Conservation (phyloP, 2,888 invertebrate genomes). For the Dolomedes plantarius region DNA sequence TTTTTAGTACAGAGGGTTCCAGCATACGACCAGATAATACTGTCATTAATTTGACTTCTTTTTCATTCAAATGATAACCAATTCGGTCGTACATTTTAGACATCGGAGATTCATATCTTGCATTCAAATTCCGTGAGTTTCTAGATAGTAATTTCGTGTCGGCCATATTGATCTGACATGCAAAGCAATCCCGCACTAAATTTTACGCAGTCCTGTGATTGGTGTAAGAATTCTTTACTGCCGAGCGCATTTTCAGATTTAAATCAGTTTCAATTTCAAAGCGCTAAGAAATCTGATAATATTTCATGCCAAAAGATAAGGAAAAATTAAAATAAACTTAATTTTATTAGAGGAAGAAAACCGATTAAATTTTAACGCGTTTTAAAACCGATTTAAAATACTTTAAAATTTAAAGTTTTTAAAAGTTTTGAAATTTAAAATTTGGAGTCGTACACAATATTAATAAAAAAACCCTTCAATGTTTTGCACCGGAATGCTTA, state of each 20-base stretch:
- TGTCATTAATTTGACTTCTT: constrained; percentile 50
- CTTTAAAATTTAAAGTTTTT: constrained; percentile 66
- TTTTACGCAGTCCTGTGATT: constrained; percentile 46
- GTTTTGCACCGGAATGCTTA: not conserved
- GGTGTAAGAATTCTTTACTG: constrained; percentile 45
- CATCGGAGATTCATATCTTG: constrained; percentile 42
- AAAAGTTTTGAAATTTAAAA: constrained; percentile 56
- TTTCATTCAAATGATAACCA: constrained; percentile 52
- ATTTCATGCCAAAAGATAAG: no score
- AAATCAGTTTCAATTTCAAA: constrained; percentile 33
- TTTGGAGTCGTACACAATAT: not conserved
- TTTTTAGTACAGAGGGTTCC: constrained; percentile 31
- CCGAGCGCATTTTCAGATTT: constrained; percentile 46
- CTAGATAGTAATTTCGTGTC: constrained; percentile 32
- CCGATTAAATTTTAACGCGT: no score
- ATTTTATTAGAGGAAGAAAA: not conserved
- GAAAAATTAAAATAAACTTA: not conserved
- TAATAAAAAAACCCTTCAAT: no score
- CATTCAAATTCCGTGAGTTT: constrained; percentile 8
- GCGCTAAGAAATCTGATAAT: not conserved
- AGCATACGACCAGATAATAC: constrained; percentile 35
- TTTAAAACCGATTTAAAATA: constrained; percentile 60
- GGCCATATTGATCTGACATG: constrained; percentile 56
- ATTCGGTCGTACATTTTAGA: constrained; percentile 51
- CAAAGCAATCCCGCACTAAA: constrained; percentile 50